phyloP scores from a whole-genome alignment of 2,888 invertebrate species.

The Tridacna gigas region DNA sequence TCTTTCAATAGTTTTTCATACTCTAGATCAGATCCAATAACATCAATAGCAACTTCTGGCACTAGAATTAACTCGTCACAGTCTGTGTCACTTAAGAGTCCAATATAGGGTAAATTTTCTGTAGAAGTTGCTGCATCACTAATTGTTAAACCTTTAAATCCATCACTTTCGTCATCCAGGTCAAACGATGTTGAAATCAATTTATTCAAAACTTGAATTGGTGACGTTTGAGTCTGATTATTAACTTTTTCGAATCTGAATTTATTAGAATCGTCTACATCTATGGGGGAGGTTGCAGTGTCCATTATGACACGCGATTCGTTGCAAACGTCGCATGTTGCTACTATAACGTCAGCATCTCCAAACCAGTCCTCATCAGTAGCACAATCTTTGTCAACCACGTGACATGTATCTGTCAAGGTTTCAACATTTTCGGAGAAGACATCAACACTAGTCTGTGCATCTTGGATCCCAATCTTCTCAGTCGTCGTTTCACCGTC shows the following conservation, averaged over 20 bases:
- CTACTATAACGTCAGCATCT: conserved; percentile 49
- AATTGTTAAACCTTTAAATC: conserved; percentile 56
- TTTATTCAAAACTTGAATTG: conserved; percentile 70
- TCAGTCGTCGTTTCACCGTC: conserved; percentile 81
- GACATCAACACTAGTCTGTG: conserved; percentile 75
- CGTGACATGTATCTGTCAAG: conserved; percentile 66
- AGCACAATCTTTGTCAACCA: conserved; percentile 65
- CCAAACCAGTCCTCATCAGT: conserved; percentile 65
- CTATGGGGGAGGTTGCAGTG: conserved; percentile 65
- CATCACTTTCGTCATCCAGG: conserved; percentile 66
- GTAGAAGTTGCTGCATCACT: conserved; percentile 79
- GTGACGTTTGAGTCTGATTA: conserved; percentile 71
- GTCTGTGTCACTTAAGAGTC: conserved; percentile 80
- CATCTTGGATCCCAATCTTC: conserved; percentile 68
- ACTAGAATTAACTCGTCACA: conserved; percentile 79
- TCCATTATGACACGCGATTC: conserved; percentile 57
- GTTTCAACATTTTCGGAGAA: conserved; percentile 70
- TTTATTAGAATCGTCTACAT: conserved; percentile 63
- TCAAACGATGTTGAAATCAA: conserved; percentile 73
- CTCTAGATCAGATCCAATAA: conserved; percentile 67
- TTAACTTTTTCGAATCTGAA: conserved; percentile 58
- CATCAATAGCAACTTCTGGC: conserved; percentile 68
- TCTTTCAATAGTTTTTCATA: conserved; percentile 73
- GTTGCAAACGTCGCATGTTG: conserved; percentile 58
- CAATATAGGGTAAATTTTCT: conserved; percentile 80